Evolutionary conservation across 2,797 vertebrate genomes (phyloP).

Genomic region (Podarcis lilfordi): DNA sequence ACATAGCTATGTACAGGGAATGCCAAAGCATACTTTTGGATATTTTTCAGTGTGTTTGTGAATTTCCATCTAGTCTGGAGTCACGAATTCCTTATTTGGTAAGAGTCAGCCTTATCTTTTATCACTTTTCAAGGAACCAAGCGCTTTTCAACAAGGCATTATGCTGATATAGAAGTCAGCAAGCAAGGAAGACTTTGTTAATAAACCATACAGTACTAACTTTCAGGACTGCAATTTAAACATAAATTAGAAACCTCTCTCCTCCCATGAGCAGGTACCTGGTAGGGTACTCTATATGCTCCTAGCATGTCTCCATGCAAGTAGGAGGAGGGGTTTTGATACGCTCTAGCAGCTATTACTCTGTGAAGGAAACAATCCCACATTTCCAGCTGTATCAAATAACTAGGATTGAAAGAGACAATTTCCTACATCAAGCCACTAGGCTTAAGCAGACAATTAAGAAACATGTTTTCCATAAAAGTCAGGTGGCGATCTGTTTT

Average conservation of each 20-base stretch:
- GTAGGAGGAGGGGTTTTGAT: neutral
- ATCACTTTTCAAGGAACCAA: neutral
- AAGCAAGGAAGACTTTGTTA: neutral
- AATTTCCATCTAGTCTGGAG: neutral
- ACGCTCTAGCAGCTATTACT: neutral
- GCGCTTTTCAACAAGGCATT: neutral
- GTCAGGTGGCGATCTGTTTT: too few species aligned
- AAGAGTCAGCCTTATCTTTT: neutral
- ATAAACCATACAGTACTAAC: neutral
- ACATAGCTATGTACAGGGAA: neutral
- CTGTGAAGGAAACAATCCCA: too few species aligned
- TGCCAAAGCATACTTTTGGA: neutral
- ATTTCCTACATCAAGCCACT: neutral
- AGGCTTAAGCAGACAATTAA: too few species aligned
- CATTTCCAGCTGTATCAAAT: neutral
- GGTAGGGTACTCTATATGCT: neutral
- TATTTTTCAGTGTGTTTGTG: neutral
- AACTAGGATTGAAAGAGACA: neutral
- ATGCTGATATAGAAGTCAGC: neutral
- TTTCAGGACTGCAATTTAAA: neutral
- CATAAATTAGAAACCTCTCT: too few species aligned
- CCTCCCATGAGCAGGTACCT: neutral
- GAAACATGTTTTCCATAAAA: too few species aligned
- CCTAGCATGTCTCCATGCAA: neutral
- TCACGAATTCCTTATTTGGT: neutral